Conservation (phyloP, 2,888 invertebrate genomes). For the Schizotus pectinicornis region DNA sequence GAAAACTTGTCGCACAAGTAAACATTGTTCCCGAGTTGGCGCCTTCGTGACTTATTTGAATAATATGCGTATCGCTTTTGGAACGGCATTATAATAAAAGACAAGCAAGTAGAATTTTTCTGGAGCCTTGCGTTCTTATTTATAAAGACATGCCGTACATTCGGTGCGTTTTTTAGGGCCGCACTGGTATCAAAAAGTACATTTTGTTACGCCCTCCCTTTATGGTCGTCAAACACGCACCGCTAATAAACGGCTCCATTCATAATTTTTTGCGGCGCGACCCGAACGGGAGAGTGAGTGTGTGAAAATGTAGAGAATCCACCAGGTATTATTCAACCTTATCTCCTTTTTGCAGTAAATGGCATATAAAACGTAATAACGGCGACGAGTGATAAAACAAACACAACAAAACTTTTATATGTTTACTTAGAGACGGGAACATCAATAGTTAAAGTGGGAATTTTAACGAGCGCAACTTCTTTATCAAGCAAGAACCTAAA, state of each 20-base stretch:
- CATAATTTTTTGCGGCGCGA: conserved; percentile 2
- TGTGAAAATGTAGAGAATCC: too few relatives aligned
- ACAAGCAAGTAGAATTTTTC: not conserved
- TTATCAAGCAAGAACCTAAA: conserved; percentile 5
- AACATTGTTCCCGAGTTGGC: not conserved
- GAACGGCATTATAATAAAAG: not conserved
- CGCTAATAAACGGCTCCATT: conserved; percentile 9
- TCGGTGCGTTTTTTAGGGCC: conserved; percentile 3
- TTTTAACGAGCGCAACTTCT: conserved; percentile 1
- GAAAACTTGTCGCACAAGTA: not conserved
- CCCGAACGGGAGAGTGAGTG: too few relatives aligned
- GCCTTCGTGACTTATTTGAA: conserved; percentile 7
- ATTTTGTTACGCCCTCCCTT: conserved; percentile 1
- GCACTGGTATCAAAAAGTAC: conserved; percentile 4
- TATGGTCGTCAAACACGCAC: conserved; percentile 5
- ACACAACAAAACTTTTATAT: conserved; percentile 9
- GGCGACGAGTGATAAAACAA: conserved; percentile 3
- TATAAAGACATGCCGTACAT: too few relatives aligned
- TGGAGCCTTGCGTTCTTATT: too few relatives aligned
- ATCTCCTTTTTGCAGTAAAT: conserved; percentile 15
- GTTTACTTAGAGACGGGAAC: conserved; percentile 4
- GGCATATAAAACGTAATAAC: conserved; percentile 9
- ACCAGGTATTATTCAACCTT: conserved; percentile 5
- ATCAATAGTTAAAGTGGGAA: conserved; percentile 14
- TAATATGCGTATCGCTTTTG: conserved; percentile 1